Conservation (phyloP, 2,797 vertebrate species). For the Neomorphus geoffroyi region DNA sequence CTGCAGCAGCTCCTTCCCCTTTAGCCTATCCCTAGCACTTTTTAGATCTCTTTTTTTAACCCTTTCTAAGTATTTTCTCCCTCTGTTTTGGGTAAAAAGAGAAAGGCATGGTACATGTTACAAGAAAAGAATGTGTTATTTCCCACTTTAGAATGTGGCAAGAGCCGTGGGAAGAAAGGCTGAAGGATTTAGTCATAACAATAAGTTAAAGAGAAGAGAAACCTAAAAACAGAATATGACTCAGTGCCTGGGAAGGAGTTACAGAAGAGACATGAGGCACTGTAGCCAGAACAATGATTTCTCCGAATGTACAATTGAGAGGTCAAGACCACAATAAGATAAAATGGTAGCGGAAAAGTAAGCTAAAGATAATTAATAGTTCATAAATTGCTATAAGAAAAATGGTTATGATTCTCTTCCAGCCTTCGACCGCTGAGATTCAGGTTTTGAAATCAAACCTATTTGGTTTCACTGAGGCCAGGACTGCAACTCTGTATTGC, state of each 20-base stretch:
- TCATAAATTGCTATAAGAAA: neutral
- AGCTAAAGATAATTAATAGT: neutral
- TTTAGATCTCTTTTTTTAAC: conserved; percentile 15
- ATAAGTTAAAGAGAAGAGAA: conserved; percentile 33
- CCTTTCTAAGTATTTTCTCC: neutral
- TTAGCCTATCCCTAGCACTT: neutral
- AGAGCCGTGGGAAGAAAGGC: neutral
- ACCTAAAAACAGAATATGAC: conserved; percentile 49
- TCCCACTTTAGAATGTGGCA: neutral
- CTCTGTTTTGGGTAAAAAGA: neutral
- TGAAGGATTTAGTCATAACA: conserved; percentile 48
- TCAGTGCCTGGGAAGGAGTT: conserved; percentile 15
- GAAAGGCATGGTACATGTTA: neutral
- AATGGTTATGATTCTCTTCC: neutral
- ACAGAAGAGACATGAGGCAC: neutral
- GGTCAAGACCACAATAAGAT: neutral
- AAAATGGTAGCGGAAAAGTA: neutral
- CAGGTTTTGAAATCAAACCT: neutral
- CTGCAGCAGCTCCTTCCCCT: neutral
- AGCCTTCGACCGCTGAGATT: neutral
- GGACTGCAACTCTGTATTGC: neutral
- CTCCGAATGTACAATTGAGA: conserved; percentile 2
- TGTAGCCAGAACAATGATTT: neutral
- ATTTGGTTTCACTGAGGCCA: neutral
- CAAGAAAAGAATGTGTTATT: neutral